phyloP scores from a whole-genome alignment of 2,797 vertebrate species.

The Pipistrellus nathusii region DNA sequence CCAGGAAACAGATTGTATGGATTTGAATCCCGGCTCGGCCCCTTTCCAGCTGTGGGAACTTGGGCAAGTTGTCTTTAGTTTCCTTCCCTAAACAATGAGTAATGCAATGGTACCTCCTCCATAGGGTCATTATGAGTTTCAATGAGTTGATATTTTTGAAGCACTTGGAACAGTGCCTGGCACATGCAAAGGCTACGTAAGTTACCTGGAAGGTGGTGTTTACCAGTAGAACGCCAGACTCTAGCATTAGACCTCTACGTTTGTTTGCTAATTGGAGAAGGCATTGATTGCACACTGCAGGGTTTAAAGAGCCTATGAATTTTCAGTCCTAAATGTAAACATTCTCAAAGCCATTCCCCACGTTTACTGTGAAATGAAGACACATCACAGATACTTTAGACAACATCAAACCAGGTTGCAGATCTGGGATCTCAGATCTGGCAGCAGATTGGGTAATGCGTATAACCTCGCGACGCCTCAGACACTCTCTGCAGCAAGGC shows the following conservation, averaged over 20 bases:
- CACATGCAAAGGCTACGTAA: neutral
- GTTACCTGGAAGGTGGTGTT: neutral
- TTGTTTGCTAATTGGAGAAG: constrained; percentile 31
- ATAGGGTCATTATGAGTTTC: neutral
- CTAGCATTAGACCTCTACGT: neutral
- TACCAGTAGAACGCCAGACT: neutral
- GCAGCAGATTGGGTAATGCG: constrained; percentile 2
- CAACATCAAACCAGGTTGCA: neutral
- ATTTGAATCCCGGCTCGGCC: neutral
- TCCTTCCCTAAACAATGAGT: neutral
- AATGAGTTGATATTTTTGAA: constrained; percentile 52
- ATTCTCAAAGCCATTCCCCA: constrained; percentile 28
- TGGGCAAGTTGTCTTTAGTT: neutral
- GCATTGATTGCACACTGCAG: neutral
- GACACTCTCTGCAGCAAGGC: constrained; percentile 30
- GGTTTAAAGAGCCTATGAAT: neutral
- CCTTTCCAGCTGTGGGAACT: neutral
- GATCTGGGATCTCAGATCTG: constrained; percentile 35
- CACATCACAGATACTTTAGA: neutral
- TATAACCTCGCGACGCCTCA: constrained; percentile 29
- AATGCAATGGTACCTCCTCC: neutral
- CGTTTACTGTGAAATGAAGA: neutral
- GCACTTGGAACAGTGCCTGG: neutral
- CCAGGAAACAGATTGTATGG: neutral
- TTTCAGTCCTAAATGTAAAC: constrained; percentile 32